phyloP scores from a whole-genome alignment of 2,797 vertebrate species.

The Otolemur crassicaudatus region DNA sequence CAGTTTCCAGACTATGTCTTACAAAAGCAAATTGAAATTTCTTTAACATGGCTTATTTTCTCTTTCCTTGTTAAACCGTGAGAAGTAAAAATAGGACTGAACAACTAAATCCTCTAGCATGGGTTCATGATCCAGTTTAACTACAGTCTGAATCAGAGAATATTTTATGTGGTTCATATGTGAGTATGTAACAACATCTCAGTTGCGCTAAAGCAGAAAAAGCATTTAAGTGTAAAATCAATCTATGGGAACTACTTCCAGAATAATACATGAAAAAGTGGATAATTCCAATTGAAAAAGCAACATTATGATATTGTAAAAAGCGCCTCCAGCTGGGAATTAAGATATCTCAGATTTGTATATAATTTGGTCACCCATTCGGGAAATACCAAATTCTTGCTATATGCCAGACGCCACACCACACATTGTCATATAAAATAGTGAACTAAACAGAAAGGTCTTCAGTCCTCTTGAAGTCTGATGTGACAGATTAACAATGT shows the following conservation, averaged over 20 bases:
- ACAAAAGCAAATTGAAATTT: slow-evolving; percentile 50
- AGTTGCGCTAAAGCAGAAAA: slow-evolving; percentile 45
- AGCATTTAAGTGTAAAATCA: slow-evolving; percentile 39
- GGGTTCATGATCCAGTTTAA: slow-evolving; percentile 35
- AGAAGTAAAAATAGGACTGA: slow-evolving; percentile 54
- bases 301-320: neutral
- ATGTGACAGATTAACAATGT: neutral
- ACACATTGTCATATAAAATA: neutral
- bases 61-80: neutral
- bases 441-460: neutral
- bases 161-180: slow-evolving; percentile 43
- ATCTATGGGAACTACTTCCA: slow-evolving; percentile 41
- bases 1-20: slow-evolving; percentile 31
- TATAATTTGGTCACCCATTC: neutral
- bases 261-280: slow-evolving; percentile 24
- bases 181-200: neutral
- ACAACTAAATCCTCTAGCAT: slow-evolving; percentile 43
- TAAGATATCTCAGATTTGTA: neutral
- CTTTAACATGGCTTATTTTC: neutral
- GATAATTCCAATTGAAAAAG: neutral
- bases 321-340: neutral
- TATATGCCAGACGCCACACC: neutral
- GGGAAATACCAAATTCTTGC: neutral
- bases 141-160: slow-evolving; percentile 25
- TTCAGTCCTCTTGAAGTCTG: neutral